Evolutionary conservation across 1,140 invertebrate species (phyloP).

Genomic region (Pantala flavescens): DNA sequence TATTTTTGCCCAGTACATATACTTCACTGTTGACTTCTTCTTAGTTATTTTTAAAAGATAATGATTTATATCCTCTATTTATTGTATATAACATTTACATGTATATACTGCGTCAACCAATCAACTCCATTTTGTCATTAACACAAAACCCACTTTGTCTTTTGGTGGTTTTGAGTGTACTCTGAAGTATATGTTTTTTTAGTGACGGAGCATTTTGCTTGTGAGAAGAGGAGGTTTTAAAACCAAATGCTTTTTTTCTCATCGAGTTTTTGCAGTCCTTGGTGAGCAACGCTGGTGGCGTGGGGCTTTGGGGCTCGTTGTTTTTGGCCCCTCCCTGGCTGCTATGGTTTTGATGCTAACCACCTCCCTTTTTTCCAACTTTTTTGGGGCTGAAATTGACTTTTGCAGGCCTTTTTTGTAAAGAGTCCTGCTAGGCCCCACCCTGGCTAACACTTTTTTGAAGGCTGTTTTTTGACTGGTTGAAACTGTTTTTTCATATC

Average conservation of each 20-base stretch:
- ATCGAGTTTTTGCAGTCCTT: conserved; percentile 9
- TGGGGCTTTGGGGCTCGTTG: not conserved
- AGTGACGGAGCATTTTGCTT: conserved; percentile 7
- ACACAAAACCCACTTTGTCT: conserved; percentile 11
- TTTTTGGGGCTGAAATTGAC: not conserved
- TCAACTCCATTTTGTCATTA: conserved; percentile 2
- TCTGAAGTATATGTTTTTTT: conserved; percentile 22
- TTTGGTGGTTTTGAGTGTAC: conserved; percentile 21
- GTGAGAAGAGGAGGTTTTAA: conserved; percentile 1
- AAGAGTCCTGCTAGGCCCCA: not conserved
- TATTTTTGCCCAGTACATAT: conserved; percentile 21
- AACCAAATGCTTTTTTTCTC: conserved; percentile 7
- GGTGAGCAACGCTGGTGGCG: not conserved
- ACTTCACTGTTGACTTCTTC: conserved; percentile 23
- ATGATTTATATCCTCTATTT: conserved; percentile 21
- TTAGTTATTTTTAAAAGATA: conserved; percentile 18
- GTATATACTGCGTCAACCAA: not conserved
- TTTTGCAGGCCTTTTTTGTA: not conserved
- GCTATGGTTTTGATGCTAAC: conserved; percentile 5
- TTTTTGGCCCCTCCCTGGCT: conserved; percentile 6
- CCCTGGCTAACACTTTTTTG: conserved; percentile 20
- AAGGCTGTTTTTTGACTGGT: conserved; percentile 22
- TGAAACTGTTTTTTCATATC: conserved; percentile 21
- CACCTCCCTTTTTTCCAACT: conserved; percentile 4
- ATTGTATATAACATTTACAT: conserved; percentile 11